A percentile compares a stretch with the other conserved stretches of the same genome.
phyloP scores from a whole-genome alignment of 2,797 vertebrate species.

The Pseudopleuronectes americanus region DNA sequence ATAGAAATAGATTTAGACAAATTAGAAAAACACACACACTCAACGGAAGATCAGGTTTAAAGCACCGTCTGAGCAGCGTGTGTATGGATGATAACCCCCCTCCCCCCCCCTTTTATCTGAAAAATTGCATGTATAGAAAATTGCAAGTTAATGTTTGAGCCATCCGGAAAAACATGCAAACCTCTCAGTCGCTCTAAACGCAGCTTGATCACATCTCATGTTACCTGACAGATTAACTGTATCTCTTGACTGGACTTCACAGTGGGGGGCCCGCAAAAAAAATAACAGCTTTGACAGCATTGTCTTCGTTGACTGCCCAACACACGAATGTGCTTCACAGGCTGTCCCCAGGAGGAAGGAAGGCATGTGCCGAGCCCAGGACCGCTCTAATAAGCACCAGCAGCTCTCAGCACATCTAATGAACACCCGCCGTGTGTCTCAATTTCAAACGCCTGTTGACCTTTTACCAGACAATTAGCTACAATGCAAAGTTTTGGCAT shows the following conservation, averaged over 20 bases:
- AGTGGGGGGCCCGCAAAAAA: conserved; percentile 28
- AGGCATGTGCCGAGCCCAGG: conserved; percentile 35
- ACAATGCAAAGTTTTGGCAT: conserved; percentile 71
- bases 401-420: conserved; percentile 65
- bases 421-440: conserved; percentile 70
- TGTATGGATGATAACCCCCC: too few species aligned
- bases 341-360: conserved; percentile 59
- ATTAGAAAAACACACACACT: conserved; percentile 18
- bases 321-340: conserved; percentile 63
- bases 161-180: conserved; percentile 34
- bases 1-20: conserved; percentile 26
- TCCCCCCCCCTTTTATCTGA: conserved; percentile 15
- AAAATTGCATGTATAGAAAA: conserved; percentile 40
- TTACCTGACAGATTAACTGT: conserved; percentile 44
- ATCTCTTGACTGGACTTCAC: conserved; percentile 46
- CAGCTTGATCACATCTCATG: conserved; percentile 36
- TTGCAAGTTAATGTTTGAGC: conserved; percentile 29
- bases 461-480: conserved; percentile 77
- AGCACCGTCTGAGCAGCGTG: conserved; percentile 7
- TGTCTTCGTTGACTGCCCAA: conserved; percentile 54
- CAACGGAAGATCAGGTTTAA: conserved; percentile 1
- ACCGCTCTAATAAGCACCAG: conserved; percentile 55
- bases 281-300: conserved; percentile 57
- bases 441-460: conserved; percentile 75
- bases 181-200: conserved; percentile 33